Evolutionary conservation across 2,797 vertebrate genomes (phyloP), one percentile per base, ranked within the genome.

Genomic region (Pachyuromys duprasi): DNA sequence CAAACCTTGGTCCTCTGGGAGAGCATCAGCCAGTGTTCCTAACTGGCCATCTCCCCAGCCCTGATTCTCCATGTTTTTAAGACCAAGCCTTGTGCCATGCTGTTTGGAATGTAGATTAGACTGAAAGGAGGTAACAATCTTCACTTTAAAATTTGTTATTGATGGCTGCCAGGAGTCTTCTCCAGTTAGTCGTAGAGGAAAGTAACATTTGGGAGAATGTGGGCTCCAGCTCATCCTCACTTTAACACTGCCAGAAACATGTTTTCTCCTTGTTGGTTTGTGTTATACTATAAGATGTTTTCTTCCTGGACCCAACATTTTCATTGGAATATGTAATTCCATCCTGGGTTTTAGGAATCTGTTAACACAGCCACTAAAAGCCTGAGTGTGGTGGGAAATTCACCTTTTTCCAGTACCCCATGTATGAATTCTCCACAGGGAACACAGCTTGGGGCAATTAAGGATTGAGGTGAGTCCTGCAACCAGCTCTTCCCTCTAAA

Each of bases 171-270:
- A 80, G 31, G 31, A 80, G 60, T 39, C 13, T 93, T 90, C 1
- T 79, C 15, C 31, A 81, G 80, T 90, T 93, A 39, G 7, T 72
- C 89, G 36, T 60, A 87, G 74, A 42, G 60, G 76, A 96, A 82
- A 18, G 95, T 28, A 83, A 74, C 39, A 80, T 83, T 90, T 93
- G 53, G 45, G 49, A 93, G 8, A 86, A 36, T 49, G 81, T 82
- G 76, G 70, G 13, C n/a, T 91, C 57, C 78, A 17, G 49, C 42
- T 92, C n/a, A 89, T 93, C 18, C 13, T 96, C 84, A 88, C 87
- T 96, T 95, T 91, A 93, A 67, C 95, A 86, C 93, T 95, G 72
- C 91, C 24, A 87, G n/a, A 33, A 90, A 33, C 89, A 2, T 84
- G 60, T 96, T 96, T 93, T 83, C 86, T 95, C 55, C 79, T 86